A percentile compares a stretch with the other conserved stretches of the same genome.
Evolutionary conservation across 2,113 vertebrate genomes (phyloP).

Genomic region (Cephalophus harveyi): DNA sequence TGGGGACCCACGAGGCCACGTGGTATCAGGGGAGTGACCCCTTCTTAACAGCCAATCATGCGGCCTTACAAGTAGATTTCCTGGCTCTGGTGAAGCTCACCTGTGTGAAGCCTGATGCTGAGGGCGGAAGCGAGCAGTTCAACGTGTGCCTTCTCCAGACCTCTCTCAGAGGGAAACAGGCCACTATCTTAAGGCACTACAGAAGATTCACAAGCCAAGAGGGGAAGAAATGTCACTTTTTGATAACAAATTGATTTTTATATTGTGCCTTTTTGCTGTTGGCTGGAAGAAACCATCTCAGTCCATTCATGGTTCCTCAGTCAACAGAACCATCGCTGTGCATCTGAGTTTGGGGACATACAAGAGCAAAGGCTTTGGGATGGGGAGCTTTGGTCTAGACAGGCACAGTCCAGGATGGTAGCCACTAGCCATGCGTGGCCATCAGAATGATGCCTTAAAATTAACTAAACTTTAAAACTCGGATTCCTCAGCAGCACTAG

Average conservation of each 20-base stretch:
- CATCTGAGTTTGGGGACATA: neutral
- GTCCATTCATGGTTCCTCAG: neutral
- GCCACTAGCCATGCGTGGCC: neutral
- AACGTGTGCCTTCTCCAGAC: neutral
- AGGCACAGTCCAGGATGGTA: neutral
- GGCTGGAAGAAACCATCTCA: neutral
- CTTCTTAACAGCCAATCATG: neutral
- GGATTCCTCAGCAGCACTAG: neutral
- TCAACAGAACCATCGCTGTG: neutral
- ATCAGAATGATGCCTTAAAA: neutral
- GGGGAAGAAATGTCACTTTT: neutral
- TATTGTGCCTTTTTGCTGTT: neutral
- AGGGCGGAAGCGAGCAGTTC: neutral
- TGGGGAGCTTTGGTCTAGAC: neutral
- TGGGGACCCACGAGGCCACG: neutral
- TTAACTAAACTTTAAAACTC: neutral
- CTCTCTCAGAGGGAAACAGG: neutral
- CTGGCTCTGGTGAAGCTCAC: neutral
- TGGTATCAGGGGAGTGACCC: neutral
- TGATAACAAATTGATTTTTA: conserved; percentile 7
- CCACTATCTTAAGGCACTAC: neutral
- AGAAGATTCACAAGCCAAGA: neutral
- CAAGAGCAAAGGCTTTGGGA: neutral
- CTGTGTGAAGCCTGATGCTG: neutral
- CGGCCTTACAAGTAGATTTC: neutral